A percentile compares a stretch with the other conserved stretches of the same genome.
Conservation (phyloP, 2,113 vertebrate species). For the Malurus cyaneus region DNA sequence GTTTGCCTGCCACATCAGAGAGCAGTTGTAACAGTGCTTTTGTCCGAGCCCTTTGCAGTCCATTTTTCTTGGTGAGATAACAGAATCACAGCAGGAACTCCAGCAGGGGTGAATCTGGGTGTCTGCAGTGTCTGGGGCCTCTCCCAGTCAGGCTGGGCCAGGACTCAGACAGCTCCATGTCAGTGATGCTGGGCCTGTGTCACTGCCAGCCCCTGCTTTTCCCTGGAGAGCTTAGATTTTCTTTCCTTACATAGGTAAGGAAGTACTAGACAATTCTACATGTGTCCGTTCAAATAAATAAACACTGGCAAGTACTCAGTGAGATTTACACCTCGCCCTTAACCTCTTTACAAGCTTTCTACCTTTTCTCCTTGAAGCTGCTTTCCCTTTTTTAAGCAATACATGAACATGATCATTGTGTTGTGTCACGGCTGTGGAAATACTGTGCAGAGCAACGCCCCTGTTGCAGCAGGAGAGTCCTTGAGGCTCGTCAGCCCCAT, state of each 20-base stretch:
- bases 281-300: not conserved
- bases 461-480: not conserved
- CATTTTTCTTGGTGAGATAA: not conserved
- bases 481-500: not conserved
- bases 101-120: accelerated
- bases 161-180: not conserved
- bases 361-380: not conserved
- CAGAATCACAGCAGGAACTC: not conserved
- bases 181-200: not conserved
- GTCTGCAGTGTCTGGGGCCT: not conserved
- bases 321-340: not conserved
- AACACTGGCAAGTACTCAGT: not conserved
- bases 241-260: not conserved
- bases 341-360: not conserved
- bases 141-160: accelerated
- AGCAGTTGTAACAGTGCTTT: not conserved
- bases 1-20: not conserved
- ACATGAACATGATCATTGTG: not conserved
- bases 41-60: not conserved
- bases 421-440: not conserved
- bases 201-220: not conserved
- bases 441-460: not conserved
- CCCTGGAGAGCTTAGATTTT: not conserved
- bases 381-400: not conserved
- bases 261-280: not conserved